phyloP scores from a whole-genome alignment of 2,797 vertebrate genomes.

The Acipenser oxyrinchus region DNA sequence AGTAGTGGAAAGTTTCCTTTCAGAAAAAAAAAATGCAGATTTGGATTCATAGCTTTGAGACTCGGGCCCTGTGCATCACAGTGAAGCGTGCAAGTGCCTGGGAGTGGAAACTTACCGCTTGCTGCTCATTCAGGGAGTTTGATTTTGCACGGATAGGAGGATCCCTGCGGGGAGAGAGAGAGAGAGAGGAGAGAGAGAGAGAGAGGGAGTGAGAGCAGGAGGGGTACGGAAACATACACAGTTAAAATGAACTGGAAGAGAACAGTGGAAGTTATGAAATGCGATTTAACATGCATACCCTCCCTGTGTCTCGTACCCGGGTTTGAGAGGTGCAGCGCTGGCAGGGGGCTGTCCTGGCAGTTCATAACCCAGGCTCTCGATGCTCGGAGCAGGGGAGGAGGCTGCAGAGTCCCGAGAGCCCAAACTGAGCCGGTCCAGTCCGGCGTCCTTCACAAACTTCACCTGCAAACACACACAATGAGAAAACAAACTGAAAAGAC shows the following conservation, averaged over 20 bases:
- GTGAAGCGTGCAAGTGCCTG: too few relatives aligned
- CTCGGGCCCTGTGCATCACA: too few relatives aligned
- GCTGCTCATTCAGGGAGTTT: slow-evolving; percentile 81
- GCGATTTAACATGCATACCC: too few relatives aligned
- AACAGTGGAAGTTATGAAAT: too few relatives aligned
- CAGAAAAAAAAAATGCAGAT: neutral
- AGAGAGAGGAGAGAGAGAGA: neutral
- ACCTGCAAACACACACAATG: slow-evolving; percentile 54
- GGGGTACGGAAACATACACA: neutral
- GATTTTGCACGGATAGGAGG: slow-evolving; percentile 73
- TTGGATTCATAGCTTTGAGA: too few relatives aligned
- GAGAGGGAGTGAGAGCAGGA: neutral
- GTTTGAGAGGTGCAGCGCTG: slow-evolving; percentile 46
- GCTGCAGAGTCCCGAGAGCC: slow-evolving; percentile 69
- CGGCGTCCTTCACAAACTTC: slow-evolving; percentile 71
- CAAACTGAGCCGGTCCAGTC: slow-evolving; percentile 59
- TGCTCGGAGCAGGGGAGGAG: slow-evolving; percentile 61
- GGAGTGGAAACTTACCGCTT: slow-evolving; percentile 55
- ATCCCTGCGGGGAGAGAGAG: slow-evolving; percentile 59
- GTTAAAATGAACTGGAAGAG: too few relatives aligned
- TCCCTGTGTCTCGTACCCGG: slow-evolving; percentile 56
- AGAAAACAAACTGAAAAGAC: neutral
- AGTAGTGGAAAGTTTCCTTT: neutral
- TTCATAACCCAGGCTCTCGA: slow-evolving; percentile 65
- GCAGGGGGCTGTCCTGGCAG: slow-evolving; percentile 39